phyloP scores from a whole-genome alignment of 2,888 invertebrate species.

The Malachius bipustulatus region DNA sequence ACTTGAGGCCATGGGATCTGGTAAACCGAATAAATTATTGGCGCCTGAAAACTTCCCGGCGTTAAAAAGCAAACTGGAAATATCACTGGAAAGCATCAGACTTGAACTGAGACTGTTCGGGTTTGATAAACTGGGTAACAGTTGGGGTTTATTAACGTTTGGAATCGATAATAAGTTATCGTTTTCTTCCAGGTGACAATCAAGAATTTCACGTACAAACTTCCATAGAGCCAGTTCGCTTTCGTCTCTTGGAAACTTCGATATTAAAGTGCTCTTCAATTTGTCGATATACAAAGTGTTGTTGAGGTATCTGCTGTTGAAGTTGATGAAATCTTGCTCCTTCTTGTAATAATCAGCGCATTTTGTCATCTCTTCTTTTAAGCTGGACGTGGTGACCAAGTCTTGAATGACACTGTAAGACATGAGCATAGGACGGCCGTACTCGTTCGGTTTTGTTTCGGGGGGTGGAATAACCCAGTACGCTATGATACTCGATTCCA shows the following conservation, averaged over 20 bases:
- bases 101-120: constrained; percentile 43
- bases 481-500: constrained; percentile 73
- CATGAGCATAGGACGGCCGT: constrained; percentile 84
- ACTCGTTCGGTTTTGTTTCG: constrained; percentile 82
- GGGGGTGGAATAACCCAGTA: constrained; percentile 96
- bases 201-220: constrained; percentile 62
- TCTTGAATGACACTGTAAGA: constrained; percentile 78
- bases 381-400: constrained; percentile 63
- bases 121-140: constrained; percentile 29
- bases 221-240: constrained; percentile 69
- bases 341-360: constrained; percentile 75
- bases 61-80: constrained; percentile 55
- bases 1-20: constrained; percentile 66
- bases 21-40: constrained; percentile 49
- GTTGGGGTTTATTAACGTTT: constrained; percentile 30
- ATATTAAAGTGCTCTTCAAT: constrained; percentile 65
- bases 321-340: constrained; percentile 53
- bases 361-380: constrained; percentile 75
- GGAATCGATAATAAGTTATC: constrained; percentile 49
- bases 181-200: constrained; percentile 60
- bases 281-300: constrained; percentile 72
- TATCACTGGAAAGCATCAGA: constrained; percentile 51
- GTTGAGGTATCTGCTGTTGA: constrained; percentile 54
- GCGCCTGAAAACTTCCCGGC: constrained; percentile 52
- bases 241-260: constrained; percentile 67